These are phyloP conservation scores for Tetraodon nigroviridis DNA, from an alignment of 2,113 vertebrate species.

Conservation along the genomic window DNA sequence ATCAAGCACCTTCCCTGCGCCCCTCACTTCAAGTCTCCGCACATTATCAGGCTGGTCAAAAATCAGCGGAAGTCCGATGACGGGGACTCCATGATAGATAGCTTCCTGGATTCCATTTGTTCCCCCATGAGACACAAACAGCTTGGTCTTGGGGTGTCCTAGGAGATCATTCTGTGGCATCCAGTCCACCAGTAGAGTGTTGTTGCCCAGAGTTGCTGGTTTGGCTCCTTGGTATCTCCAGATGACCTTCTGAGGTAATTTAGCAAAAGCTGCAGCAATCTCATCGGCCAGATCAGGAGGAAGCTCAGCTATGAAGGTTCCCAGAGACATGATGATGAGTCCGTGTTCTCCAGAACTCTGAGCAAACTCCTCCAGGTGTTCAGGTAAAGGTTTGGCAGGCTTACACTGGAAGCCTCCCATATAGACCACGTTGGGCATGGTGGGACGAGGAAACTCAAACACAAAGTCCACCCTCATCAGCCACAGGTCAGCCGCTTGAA, in stretches of 20 bases:
- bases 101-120: constrained; percentile 69
- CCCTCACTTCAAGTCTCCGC: constrained; percentile 53
- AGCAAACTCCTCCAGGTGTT: constrained; percentile 67
- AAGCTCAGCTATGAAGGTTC: constrained; percentile 55
- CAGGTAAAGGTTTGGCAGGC: constrained; percentile 65
- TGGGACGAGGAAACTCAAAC: constrained; percentile 77
- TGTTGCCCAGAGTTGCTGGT: constrained; percentile 62
- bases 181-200: constrained; percentile 70
- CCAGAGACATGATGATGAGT: constrained; percentile 71
- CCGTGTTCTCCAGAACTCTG: constrained; percentile 70
- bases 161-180: constrained; percentile 72
- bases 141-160: constrained; percentile 61
- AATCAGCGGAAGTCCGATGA: constrained; percentile 64
- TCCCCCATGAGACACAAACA: constrained; percentile 70
- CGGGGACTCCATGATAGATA: constrained; percentile 66
- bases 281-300: constrained; percentile 47
- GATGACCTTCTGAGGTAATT: constrained; percentile 70
- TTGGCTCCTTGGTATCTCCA: constrained; percentile 58
- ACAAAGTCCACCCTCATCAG: constrained; percentile 78
- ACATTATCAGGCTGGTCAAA: constrained; percentile 72
- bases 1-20: constrained; percentile 53
- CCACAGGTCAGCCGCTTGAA: constrained; percentile 73
- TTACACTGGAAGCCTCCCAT: constrained; percentile 78
- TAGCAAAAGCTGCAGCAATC: constrained; percentile 62
- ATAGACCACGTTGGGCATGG: constrained; percentile 76